Conservation (phyloP, 1,140 invertebrate genomes). For the Pseudomyrmex dendroicus region DNA sequence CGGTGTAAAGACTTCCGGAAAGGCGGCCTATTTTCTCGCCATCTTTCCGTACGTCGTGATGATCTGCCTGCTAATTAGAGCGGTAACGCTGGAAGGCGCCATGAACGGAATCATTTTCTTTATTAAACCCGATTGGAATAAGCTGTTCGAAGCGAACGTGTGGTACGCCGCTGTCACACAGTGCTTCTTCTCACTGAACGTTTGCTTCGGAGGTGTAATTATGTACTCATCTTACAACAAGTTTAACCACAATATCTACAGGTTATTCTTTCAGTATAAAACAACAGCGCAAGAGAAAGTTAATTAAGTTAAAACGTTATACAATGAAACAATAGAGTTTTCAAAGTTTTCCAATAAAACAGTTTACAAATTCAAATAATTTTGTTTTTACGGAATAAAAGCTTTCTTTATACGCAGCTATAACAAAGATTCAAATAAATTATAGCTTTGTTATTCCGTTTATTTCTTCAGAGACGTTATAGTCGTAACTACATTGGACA, state of each 20-base stretch:
- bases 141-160: slow-evolving; percentile 88
- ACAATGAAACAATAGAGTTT: too few species aligned
- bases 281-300: not conserved
- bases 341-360: too few species aligned
- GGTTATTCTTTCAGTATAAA: slow-evolving; percentile 80
- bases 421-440: too few species aligned
- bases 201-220: slow-evolving; percentile 89
- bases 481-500: slow-evolving; percentile 90
- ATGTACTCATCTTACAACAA: slow-evolving; percentile 91
- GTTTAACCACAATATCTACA: slow-evolving; percentile 89
- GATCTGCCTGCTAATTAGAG: slow-evolving; percentile 86
- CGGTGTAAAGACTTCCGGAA: slow-evolving; percentile 86
- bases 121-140: slow-evolving; percentile 88
- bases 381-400: too few species aligned
- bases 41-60: slow-evolving; percentile 89
- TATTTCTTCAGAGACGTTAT: slow-evolving; percentile 87
- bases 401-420: too few species aligned
- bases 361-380: too few species aligned
- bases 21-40: slow-evolving; percentile 87
- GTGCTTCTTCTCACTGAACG: slow-evolving; percentile 92
- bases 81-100: slow-evolving; percentile 83
- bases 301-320: too few species aligned
- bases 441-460: not conserved
- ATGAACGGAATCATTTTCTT: slow-evolving; percentile 91
- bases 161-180: slow-evolving; percentile 94